Evolutionary conservation across 2,113 vertebrate genomes (phyloP).

Genomic region (Leucopsar rothschildi): DNA sequence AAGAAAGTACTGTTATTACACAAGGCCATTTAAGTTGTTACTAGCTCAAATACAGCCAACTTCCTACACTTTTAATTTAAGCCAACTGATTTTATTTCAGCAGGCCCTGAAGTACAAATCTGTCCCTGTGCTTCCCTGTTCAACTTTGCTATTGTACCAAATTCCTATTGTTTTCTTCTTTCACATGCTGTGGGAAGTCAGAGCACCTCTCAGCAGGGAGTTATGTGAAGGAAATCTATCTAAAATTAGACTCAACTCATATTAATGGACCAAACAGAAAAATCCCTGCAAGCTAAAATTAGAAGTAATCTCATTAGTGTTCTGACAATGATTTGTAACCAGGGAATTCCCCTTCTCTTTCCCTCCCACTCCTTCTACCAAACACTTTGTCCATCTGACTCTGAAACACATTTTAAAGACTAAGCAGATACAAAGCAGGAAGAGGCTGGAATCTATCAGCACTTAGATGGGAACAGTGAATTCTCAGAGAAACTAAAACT

Average conservation of each 20-base stretch:
- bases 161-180: not conserved
- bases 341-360: constrained; percentile 25
- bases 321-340: not conserved
- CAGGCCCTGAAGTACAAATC: not conserved
- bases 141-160: not conserved
- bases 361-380: constrained; percentile 13
- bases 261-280: constrained; percentile 45
- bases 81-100: not conserved
- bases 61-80: not conserved
- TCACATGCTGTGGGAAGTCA: not conserved
- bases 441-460: not conserved
- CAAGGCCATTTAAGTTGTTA: not conserved
- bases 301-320: constrained; percentile 29
- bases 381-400: not conserved
- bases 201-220: not conserved
- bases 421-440: not conserved
- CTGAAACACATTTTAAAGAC: not conserved
- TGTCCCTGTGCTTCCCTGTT: not conserved
- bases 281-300: constrained; percentile 28
- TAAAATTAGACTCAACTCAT: constrained; percentile 39
- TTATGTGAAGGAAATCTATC: not conserved
- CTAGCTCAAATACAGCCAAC: not conserved
- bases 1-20: not conserved
- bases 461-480: not conserved
- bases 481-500: not conserved